phyloP scores from a whole-genome alignment of 2,888 invertebrate species.

The Eretmocerus hayati region DNA sequence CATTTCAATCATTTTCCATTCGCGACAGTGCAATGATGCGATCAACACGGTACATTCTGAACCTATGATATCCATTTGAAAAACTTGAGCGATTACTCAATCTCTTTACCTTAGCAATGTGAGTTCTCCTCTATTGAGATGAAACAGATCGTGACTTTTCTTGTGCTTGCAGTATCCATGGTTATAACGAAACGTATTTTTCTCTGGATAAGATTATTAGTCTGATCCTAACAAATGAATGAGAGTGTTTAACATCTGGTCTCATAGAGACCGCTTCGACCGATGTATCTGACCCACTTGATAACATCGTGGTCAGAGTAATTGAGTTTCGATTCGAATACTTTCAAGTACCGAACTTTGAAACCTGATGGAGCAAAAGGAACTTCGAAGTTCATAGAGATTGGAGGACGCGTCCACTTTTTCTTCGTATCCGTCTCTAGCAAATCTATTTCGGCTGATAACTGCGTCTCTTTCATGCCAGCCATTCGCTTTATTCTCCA shows the following conservation, averaged over 20 bases:
- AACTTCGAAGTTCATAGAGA: conserved; percentile 99
- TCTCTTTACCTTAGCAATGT: no score
- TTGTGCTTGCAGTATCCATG: conserved; percentile 15
- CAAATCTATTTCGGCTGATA: conserved; percentile 98
- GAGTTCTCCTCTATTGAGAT: no score
- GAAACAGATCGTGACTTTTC: conserved; percentile 12
- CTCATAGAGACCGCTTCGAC: conserved; percentile 97
- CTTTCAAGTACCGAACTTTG: conserved; percentile 98
- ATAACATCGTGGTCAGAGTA: conserved; percentile 99
- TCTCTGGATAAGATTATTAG: conserved; percentile 20
- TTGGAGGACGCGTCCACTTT: conserved; percentile 99
- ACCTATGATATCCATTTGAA: no score
- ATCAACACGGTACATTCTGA: no score
- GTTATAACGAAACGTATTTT: conserved; percentile 21
- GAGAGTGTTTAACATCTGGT: conserved; percentile 76
- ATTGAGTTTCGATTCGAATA: conserved; percentile 98
- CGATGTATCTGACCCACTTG: conserved; percentile 99
- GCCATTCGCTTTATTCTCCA: conserved; percentile 88
- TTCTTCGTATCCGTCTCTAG: conserved; percentile 98
- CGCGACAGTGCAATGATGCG: no score
- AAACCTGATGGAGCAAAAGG: conserved; percentile 99
- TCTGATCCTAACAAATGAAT: conserved; percentile 18
- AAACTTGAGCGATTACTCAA: no score
- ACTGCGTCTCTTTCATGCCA: conserved; percentile 98
- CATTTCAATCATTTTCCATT: no score